Evolutionary conservation across 2,113 vertebrate species (phyloP).

Genomic region (Agelaius tricolor): DNA sequence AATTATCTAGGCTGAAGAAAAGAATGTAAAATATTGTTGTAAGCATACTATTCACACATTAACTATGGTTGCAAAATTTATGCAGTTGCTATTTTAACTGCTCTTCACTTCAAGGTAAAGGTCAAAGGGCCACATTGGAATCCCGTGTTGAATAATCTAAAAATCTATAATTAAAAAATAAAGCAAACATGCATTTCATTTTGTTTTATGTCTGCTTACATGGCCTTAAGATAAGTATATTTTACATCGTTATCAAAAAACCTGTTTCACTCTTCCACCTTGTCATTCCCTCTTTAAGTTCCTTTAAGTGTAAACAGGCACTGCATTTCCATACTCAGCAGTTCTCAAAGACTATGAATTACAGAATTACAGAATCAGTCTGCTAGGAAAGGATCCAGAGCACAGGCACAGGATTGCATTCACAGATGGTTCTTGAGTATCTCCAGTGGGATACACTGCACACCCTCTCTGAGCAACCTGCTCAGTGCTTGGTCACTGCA

Average conservation of each 20-base stretch:
- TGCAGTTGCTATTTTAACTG: neutral
- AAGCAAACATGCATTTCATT: neutral
- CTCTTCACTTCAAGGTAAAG: neutral
- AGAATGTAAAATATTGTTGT: neutral
- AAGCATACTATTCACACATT: neutral
- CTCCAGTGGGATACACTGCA: neutral
- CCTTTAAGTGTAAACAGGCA: neutral
- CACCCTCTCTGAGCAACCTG: neutral
- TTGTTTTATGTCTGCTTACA: neutral
- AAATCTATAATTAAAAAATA: neutral
- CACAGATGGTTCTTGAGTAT: neutral
- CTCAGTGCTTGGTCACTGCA: neutral
- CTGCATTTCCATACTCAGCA: neutral
- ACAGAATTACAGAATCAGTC: neutral
- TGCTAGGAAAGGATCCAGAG: neutral
- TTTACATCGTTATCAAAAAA: neutral
- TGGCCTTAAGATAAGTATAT: neutral
- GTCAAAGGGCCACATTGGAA: rapidly evolving
- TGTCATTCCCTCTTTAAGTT: neutral
- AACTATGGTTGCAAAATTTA: neutral
- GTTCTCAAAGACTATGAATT: neutral
- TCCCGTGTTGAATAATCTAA: neutral
- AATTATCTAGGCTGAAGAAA: neutral
- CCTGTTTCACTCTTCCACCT: neutral
- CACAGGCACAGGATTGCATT: neutral